Evolutionary conservation across 2,888 invertebrate genomes (phyloP), one percentile per base, ranked within the genome.

Genomic region (Brenthis daphne): DNA sequence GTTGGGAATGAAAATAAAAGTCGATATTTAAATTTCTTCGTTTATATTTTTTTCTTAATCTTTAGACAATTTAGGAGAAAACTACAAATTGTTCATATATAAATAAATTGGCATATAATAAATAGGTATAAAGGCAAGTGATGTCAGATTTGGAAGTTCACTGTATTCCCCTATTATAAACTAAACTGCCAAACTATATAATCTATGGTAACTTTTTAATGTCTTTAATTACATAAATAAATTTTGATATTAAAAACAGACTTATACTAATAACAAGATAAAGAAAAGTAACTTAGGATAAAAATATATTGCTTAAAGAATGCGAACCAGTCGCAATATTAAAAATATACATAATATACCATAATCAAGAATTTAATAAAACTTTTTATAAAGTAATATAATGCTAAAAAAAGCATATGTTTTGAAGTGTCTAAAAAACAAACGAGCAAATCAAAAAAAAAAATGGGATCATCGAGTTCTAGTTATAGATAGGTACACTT

Each of bases 191-290:
- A 73, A 75, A 73, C 70, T 73, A 71, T 69, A 86, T 85, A 88
- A 79, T 80, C 86, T 90, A 92, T 91, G 92, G 92, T 92, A 92
- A 92, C 92, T 91, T 86, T 84, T 87, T 83, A 81, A 86, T 77
- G 85, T 80, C 86, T 89, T 88, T 85, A 54, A 83, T 89, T 85
- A 87, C 85, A 90, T 90, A 89, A 91, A 91, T 89, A 89, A 84
- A 82, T 87, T 85, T 84, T 83, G 80, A 83, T 79, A 85, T 82
- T 82, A 82, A 83, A 85, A 89, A 87, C 84, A 85, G 79, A 77
- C 84, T 87, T 87, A 86, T 12, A 51, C 60, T 71, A 82, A 82
- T 77, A 85, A 84, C 81, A 83, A 82, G 77, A 73, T 72, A 74
- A 69, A 74, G 69, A 71, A 74, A 74, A 74, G 75, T 77, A 75